These are phyloP conservation scores for Chrysoperla carnea DNA, from an alignment of 1,140 invertebrate species.

Conservation along the genomic window DNA sequence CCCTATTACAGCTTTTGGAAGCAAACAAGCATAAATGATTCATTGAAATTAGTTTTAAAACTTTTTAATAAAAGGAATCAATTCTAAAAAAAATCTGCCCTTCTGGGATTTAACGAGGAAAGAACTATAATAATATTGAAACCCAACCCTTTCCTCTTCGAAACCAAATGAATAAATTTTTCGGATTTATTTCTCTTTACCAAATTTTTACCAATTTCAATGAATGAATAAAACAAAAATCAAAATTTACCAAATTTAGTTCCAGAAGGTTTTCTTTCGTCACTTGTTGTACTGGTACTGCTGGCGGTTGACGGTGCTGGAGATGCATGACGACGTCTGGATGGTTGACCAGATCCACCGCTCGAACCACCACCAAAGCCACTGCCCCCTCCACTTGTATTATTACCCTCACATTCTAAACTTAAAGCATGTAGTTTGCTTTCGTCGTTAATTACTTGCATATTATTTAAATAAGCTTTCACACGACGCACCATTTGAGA, in stretches of 20 bases:
- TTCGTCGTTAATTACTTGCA: conserved; percentile 86
- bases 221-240: background rate
- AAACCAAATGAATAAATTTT: too few species aligned
- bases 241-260: conserved; percentile 43
- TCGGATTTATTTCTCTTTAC: too few species aligned
- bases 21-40: too few species aligned
- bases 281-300: conserved; percentile 73
- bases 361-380: conserved; percentile 20
- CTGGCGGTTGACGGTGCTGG: conserved; percentile 79
- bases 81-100: too few species aligned
- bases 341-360: conserved; percentile 22
- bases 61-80: too few species aligned
- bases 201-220: conserved; percentile 1
- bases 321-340: conserved; percentile 58
- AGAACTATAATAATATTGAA: too few species aligned
- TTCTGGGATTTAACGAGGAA: too few species aligned
- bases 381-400: conserved; percentile 27
- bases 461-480: conserved; percentile 84
- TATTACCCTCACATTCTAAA: conserved; percentile 66
- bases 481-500: conserved; percentile 94
- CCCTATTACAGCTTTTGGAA: too few species aligned
- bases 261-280: conserved; percentile 40
- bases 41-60: too few species aligned
- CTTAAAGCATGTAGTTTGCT: conserved; percentile 76
- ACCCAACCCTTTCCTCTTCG: too few species aligned